Base-by-base conservation (phyloP, 2,888 invertebrate genomes). In the Euzetes globulus region DNA sequence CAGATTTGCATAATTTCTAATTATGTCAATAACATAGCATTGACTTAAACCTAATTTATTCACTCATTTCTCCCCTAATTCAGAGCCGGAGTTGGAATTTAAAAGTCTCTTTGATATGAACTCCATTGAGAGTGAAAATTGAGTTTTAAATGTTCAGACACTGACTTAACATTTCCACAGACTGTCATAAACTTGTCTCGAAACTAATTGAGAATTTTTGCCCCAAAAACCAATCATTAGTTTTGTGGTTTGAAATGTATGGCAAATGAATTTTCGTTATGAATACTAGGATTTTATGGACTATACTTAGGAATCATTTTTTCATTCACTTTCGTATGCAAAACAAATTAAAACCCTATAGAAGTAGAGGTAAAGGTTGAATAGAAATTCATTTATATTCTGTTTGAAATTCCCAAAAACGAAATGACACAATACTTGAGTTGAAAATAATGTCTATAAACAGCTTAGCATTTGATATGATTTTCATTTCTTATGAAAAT, bases 1-100 rank as follows among this genome's bases (percentile, higher is more conserved):
- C 7, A 37, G 27, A 63, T 63, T 63, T 63, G 63, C 63, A 63
- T 63, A 63, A 63, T 63, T 33, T 63, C 63, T 63, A 63, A 63
- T 63, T 63, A 63, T 63, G 63, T 63, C 27, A 63, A 63, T 63
- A 63, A 17, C 63, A 63, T 19, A 11, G 25, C 33, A 41, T 41
- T 63, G 37, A 27, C n/a, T 29, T n/a, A 27, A 17, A 63, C 33
- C 13, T 37, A 63, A 29, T 63, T 33, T 63, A 63, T 63, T 63
- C 63, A 63, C 33, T 63, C 37, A 58, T 27, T 58, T 27, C 27
- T 58, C 15, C 1, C 11, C 27, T 58, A 27, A 19, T 15, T 58
- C 22, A 27, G 58, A 13, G 5, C 4, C 27, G 2, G 25, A 58
- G 27, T 58, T 27, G 25, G 58, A 58, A 58, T 27, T 58, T 58